A percentile compares a stretch with the other conserved stretches of the same genome.
These are phyloP conservation scores for Torymus texanus DNA, from an alignment of 2,888 invertebrate species.

Conservation along the genomic window DNA sequence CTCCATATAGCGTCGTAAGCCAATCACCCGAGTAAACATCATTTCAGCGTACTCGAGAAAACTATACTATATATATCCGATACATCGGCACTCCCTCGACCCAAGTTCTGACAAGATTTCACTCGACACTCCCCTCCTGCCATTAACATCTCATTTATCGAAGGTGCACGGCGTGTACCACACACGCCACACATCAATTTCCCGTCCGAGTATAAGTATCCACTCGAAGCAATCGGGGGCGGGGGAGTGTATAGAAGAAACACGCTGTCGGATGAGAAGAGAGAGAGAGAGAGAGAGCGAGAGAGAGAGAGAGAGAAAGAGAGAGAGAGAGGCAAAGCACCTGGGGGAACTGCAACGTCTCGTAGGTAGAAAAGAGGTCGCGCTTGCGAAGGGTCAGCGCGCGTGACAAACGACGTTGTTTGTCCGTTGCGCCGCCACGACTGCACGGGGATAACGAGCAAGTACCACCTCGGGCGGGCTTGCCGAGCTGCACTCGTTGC, in stretches of 20 bases:
- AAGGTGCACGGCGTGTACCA: too few relatives aligned
- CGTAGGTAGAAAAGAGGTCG: slow-evolving; percentile 62
- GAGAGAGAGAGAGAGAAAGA: not conserved
- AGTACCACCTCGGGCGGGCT: slow-evolving; percentile 60
- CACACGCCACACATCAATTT: not conserved
- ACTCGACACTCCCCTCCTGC: too few relatives aligned
- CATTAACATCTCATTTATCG: not conserved
- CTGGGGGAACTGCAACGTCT: not conserved
- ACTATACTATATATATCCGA: too few relatives aligned
- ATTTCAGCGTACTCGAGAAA: too few relatives aligned
- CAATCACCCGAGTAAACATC: too few relatives aligned
- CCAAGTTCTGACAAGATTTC: too few relatives aligned
- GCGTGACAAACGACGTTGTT: slow-evolving; percentile 72
- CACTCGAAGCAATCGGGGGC: not conserved
- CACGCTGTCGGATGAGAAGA: not conserved
- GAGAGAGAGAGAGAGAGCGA: not conserved
- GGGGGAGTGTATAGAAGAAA: not conserved
- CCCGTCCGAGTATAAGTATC: not conserved
- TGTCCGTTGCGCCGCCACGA: slow-evolving; percentile 61
- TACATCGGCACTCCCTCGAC: too few relatives aligned
- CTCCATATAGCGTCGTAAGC: too few relatives aligned
- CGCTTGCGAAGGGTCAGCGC: slow-evolving; percentile 38
- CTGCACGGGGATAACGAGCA: slow-evolving; percentile 68
- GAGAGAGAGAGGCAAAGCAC: not conserved
- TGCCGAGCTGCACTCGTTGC: slow-evolving; percentile 11